Conservation (phyloP, 2,113 vertebrate genomes). For the Neofelis nebulosa region DNA sequence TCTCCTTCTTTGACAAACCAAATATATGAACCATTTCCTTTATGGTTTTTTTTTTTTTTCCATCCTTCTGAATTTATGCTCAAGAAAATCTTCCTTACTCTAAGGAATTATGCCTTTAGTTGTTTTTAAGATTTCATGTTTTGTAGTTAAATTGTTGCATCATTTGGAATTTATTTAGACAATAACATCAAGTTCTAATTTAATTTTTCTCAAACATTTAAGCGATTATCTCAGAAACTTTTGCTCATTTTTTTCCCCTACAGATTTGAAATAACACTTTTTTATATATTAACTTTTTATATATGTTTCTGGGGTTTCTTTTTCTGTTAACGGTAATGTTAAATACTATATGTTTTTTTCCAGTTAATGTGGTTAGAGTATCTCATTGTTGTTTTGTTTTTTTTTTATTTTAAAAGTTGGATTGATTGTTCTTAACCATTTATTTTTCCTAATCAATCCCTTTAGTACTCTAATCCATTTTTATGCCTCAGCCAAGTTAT, state of each 20-base stretch:
- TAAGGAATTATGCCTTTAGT: constrained; percentile 2
- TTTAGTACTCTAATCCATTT: not conserved
- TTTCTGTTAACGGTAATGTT: not conserved
- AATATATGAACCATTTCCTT: not conserved
- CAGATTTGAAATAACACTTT: not conserved
- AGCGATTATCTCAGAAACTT: constrained; percentile 29
- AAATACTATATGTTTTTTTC: not conserved
- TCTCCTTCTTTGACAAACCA: not conserved
- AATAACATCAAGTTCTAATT: not conserved
- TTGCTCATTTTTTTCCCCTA: not conserved
- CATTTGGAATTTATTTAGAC: constrained; percentile 44
- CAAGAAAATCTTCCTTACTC: not conserved
- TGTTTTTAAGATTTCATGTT: not conserved
- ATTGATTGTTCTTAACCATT: not conserved
- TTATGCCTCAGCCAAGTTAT: not conserved
- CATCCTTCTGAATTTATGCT: not conserved
- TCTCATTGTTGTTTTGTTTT: not conserved
- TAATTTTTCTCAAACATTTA: constrained; percentile 31
- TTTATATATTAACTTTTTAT: not conserved
- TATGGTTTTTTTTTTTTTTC: not conserved
- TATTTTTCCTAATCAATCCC: not conserved
- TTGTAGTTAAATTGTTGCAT: constrained; percentile 13
- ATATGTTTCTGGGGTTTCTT: not conserved
- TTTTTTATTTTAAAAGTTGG: constrained; percentile 29
- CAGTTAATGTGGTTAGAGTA: not conserved